These are phyloP conservation scores for Sandelia bainsii DNA, from an alignment of 2,797 vertebrate genomes.

Conservation along the genomic window DNA sequence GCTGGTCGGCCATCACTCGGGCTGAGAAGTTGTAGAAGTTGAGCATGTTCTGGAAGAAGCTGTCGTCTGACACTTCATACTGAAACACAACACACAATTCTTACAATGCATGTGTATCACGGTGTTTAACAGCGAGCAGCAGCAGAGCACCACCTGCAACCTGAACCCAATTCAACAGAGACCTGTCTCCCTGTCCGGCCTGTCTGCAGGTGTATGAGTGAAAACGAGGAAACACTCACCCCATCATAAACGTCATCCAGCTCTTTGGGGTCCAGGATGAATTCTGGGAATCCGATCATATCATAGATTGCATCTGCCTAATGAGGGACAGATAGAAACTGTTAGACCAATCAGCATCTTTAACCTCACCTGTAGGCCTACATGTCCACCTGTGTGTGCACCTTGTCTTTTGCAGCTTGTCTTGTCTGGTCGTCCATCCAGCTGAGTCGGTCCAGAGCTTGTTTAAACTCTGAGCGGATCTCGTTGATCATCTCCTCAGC, in stretches of 20 bases:
- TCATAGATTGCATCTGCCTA: conserved; percentile 97
- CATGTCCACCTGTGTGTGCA: conserved; percentile 49
- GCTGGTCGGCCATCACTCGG: conserved; percentile 96
- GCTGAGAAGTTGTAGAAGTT: conserved; percentile 99
- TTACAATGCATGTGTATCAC: background rate
- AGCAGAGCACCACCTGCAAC: conserved; percentile 13
- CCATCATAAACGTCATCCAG: conserved; percentile 97
- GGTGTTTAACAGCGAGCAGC: conserved; percentile 38
- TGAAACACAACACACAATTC: conserved; percentile 62
- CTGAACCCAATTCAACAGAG: background rate
- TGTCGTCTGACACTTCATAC: conserved; percentile 96
- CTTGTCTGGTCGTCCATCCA: conserved; percentile 96
- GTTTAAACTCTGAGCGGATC: conserved; percentile 93
- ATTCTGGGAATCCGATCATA: conserved; percentile 99
- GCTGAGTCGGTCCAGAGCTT: conserved; percentile 86
- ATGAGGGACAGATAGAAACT: conserved; percentile 28
- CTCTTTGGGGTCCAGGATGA: conserved; percentile 95
- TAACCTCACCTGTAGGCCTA: conserved; percentile 46
- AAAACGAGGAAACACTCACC: conserved; percentile 80
- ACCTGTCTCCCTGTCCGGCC: background rate
- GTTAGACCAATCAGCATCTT: background rate
- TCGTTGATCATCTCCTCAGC: conserved; percentile 96
- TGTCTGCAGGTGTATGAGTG: background rate
- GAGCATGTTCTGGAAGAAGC: conserved; percentile 98
- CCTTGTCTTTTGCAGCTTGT: conserved; percentile 95